Percentiles rank a stretch among this genome's conserved stretches.
Conservation (phyloP, 23 tunicate species). For the Styela plicata region DNA sequence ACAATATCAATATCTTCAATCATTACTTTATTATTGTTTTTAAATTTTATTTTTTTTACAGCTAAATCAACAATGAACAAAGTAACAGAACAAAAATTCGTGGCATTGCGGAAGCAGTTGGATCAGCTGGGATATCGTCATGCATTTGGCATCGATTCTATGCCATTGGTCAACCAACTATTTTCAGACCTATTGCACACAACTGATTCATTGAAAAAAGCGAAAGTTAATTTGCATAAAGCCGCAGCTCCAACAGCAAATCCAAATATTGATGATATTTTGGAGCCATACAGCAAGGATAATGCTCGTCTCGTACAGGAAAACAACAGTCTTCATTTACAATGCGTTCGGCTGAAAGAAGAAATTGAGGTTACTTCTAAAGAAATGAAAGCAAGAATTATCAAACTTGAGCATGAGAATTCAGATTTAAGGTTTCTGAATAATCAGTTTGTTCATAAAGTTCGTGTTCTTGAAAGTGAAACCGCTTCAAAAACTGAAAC, state of each 20-base stretch:
- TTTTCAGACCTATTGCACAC: conserved; percentile 90
- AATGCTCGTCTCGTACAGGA: conserved; percentile 87
- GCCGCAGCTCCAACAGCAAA: conserved; percentile 26
- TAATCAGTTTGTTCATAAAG: conserved; percentile 81
- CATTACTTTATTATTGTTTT: too few species aligned
- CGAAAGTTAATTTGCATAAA: conserved; percentile 57
- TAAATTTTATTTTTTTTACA: background rate
- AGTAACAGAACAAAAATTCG: conserved; percentile 79
- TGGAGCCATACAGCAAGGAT: conserved; percentile 82
- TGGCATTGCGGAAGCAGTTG: conserved; percentile 64
- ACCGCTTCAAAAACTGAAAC: conserved; percentile 83
- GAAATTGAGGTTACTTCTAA: conserved; percentile 64
- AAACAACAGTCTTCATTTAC: conserved; percentile 69
- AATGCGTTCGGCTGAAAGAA: conserved; percentile 69
- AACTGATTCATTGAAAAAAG: conserved; percentile 85
- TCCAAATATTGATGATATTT: conserved; percentile 59
- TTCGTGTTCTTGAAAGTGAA: conserved; percentile 68
- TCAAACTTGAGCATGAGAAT: conserved; percentile 85
- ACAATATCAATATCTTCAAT: too few species aligned
- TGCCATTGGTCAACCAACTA: conserved; percentile 82
- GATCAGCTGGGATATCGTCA: conserved; percentile 94
- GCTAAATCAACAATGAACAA: conserved; percentile 31
- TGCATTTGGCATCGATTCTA: conserved; percentile 81
- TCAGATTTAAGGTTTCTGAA: conserved; percentile 84
- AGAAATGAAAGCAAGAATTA: conserved; percentile 56